Conservation (phyloP, 1,140 invertebrate species). For the Drosophila sulfurigaster region DNA sequence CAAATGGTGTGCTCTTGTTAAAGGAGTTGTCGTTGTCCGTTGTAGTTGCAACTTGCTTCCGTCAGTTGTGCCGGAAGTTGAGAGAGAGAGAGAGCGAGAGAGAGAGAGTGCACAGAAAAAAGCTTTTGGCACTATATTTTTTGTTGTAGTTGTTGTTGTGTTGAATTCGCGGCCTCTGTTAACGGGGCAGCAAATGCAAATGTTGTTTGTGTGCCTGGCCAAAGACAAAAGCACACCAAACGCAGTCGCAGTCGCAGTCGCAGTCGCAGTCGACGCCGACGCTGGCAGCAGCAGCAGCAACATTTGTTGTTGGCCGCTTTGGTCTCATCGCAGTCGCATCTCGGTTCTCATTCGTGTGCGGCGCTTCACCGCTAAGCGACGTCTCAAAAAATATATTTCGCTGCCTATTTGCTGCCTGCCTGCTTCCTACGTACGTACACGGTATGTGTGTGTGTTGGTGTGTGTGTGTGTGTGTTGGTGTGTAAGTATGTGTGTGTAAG, state of each 20-base stretch:
- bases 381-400: slow-evolving; percentile 33
- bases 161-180: slow-evolving; percentile 39
- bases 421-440: slow-evolving; percentile 33
- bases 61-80: slow-evolving; percentile 56
- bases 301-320: slow-evolving; percentile 34
- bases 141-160: too few species aligned
- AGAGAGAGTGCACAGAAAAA: slow-evolving; percentile 32
- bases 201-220: slow-evolving; percentile 41
- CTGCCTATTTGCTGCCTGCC: slow-evolving; percentile 32
- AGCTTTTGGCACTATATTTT: slow-evolving; percentile 36
- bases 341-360: slow-evolving; percentile 69
- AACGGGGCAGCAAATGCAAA: slow-evolving; percentile 40
- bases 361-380: slow-evolving; percentile 72
- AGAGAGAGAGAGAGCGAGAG: slow-evolving; percentile 12
- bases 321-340: slow-evolving; percentile 57
- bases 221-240: slow-evolving; percentile 45
- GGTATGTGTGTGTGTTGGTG: slow-evolving; percentile 4
- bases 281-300: slow-evolving; percentile 15
- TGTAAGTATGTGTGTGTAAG: slow-evolving; percentile 13
- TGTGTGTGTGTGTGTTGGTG: slow-evolving; percentile 15
- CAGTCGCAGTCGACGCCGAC: slow-evolving; percentile 12
- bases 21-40: too few species aligned
- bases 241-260: slow-evolving; percentile 34
- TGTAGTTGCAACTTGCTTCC: slow-evolving; percentile 22
- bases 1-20: slow-evolving; percentile 14